Conservation (phyloP, 2,888 invertebrate genomes). For the Caenorhabditis afra region DNA sequence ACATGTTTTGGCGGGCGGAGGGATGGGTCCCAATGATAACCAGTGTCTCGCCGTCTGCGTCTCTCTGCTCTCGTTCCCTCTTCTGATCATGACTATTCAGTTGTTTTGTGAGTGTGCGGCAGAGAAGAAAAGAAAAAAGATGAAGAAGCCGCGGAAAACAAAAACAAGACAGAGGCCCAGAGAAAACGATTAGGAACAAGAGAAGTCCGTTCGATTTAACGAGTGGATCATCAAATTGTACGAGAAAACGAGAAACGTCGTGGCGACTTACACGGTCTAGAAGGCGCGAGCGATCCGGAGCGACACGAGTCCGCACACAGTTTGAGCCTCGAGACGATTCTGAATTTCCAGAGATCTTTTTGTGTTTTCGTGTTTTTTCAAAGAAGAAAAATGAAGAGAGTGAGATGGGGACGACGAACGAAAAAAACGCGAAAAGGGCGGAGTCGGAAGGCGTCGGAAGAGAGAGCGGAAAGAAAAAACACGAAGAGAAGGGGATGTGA, state of each 20-base stretch:
- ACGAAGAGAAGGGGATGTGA: slow-evolving; percentile 2
- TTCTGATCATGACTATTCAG: slow-evolving; percentile 10
- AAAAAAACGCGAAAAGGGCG: not conserved
- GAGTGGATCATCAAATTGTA: slow-evolving; percentile 6
- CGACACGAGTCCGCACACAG: slow-evolving; percentile 20
- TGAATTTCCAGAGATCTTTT: not conserved
- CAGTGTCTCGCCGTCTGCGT: slow-evolving; percentile 36
- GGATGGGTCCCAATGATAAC: slow-evolving; percentile 45
- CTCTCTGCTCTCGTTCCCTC: slow-evolving; percentile 9
- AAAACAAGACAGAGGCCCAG: slow-evolving; percentile 9
- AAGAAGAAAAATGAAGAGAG: no score
- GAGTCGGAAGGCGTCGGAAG: not conserved
- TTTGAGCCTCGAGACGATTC: slow-evolving; percentile 44
- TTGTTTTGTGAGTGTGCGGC: slow-evolving; percentile 20
- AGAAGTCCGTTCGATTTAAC: slow-evolving; percentile 16
- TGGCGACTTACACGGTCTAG: slow-evolving; percentile 44
- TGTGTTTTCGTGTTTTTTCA: slow-evolving; percentile 4
- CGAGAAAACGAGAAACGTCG: slow-evolving; percentile 4
- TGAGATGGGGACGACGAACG: not conserved
- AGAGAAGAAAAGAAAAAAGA: slow-evolving; percentile 6
- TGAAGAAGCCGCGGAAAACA: slow-evolving; percentile 9
- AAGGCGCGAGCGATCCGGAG: slow-evolving; percentile 45
- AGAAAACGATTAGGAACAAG: slow-evolving; percentile 3
- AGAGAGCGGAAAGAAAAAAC: not conserved
- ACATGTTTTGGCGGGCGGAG: slow-evolving; percentile 28